phyloP scores from a whole-genome alignment of 2,888 invertebrate species.

The Drosophila antonietae region DNA sequence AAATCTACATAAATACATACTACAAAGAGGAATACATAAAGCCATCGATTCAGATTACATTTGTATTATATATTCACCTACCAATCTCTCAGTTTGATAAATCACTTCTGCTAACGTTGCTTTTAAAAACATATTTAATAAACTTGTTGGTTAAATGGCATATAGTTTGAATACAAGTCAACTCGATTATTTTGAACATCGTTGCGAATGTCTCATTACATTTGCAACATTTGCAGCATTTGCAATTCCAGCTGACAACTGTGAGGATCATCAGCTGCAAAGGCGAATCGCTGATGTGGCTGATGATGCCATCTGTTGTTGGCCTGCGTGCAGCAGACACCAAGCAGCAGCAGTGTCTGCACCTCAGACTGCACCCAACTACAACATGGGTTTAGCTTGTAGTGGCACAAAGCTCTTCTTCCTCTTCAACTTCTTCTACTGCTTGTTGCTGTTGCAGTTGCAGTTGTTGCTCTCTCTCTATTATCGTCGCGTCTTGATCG shows the following conservation, averaged over 20 bases:
- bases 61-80: not conserved
- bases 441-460: slow-evolving; percentile 17
- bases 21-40: not conserved
- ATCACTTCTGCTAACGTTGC: not conserved
- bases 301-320: slow-evolving; percentile 65
- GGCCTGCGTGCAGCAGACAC: slow-evolving; percentile 27
- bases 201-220: slow-evolving; percentile 1
- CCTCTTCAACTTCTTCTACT: slow-evolving; percentile 6
- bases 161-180: not conserved
- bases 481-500: slow-evolving; percentile 70
- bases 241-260: slow-evolving; percentile 12
- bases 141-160: not conserved
- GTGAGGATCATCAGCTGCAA: slow-evolving; percentile 12
- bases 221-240: slow-evolving; percentile 8
- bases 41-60: not conserved
- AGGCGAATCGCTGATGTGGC: slow-evolving; percentile 17
- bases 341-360: slow-evolving; percentile 33
- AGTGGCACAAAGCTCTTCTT: slow-evolving; percentile 11
- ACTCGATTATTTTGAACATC: not conserved
- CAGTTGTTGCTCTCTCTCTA: slow-evolving; percentile 49
- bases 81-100: not conserved
- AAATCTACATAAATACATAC: too few relatives aligned
- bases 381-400: slow-evolving; percentile 56
- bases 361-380: slow-evolving; percentile 28
- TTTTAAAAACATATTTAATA: not conserved